These are phyloP conservation scores for Strix aluco DNA, from an alignment of 2,113 vertebrate genomes.

Conservation along the genomic window DNA sequence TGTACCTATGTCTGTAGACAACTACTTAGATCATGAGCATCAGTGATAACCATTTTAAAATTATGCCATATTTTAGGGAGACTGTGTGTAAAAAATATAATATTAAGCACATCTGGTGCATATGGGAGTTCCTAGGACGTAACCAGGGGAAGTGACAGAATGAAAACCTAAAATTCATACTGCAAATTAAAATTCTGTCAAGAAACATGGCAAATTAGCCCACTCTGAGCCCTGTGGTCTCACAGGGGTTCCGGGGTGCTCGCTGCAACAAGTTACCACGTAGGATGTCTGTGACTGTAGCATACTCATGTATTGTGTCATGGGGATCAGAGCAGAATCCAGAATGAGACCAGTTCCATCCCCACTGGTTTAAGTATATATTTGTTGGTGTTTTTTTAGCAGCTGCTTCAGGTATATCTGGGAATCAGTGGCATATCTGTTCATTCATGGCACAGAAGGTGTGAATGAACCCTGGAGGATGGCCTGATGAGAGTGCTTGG, in stretches of 20 bases:
- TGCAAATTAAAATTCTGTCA: background rate
- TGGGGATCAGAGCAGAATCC: background rate
- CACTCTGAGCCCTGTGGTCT: background rate
- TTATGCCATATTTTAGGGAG: background rate
- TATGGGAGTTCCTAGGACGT: background rate
- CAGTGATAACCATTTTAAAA: background rate
- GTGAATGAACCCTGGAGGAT: background rate
- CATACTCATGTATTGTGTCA: background rate
- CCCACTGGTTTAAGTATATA: background rate
- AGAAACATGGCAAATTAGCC: background rate
- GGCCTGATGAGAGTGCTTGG: background rate
- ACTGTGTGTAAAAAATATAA: background rate
- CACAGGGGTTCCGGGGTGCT: background rate
- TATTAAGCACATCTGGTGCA: background rate
- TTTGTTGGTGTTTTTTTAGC: background rate
- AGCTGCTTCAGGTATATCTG: background rate
- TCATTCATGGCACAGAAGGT: background rate
- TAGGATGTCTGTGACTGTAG: background rate
- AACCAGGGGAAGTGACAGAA: background rate
- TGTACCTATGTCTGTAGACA: background rate
- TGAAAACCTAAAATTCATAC: background rate
- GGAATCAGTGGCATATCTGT: background rate
- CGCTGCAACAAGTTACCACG: background rate
- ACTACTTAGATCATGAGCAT: background rate
- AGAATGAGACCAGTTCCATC: background rate